Base-by-base conservation (phyloP, 2,797 vertebrate species). In the Danio tinwini region DNA sequence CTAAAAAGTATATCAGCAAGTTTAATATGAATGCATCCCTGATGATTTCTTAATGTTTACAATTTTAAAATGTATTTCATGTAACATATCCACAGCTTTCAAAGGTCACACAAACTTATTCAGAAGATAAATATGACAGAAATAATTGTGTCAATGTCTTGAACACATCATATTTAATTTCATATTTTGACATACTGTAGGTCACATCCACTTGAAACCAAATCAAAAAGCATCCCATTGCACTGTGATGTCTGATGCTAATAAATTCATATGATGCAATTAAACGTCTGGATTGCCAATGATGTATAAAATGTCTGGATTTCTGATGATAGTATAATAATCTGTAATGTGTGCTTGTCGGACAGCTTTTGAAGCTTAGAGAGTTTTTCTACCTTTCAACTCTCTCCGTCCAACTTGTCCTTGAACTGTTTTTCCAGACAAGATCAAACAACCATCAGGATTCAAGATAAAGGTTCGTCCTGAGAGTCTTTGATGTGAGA, bases 391-490 rank as follows among this genome's bases (percentile, higher is more conserved):
- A 45, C 44, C 56, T 40, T 56, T 68, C 63, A 47, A 29, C 62
- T 67, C 17, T 10, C 50, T 59, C 12, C n/a, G 50, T 69, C 29
- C 13, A 21, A 37, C 52, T 17, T 62, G 65, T 78, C 76, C 45
- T 78, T 78, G 76, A 78, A 52, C 75, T 17, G 55, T 50, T 39
- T 75, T 75, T 64, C 53, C 59, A 69, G 76, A 50, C 44, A n/a
- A 61, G 76, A 78, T 78, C 76, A 78, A 78, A 78, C 45, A 70
- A 29, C 55, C n/a, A 52, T 49, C 44, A 50, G 65, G 29, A 52
- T 21, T 8, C 16, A 61, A 45, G 56, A 62, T 50, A 70, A 62
- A 78, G 53, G 17, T 49, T 74, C 19, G 13, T 68, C 63, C 53
- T 64, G 49, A 29, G 37, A 7, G 61, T 70, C 55, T 78, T 78